phyloP scores from a whole-genome alignment of 2,113 vertebrate genomes.

The Callaeas wilsoni region DNA sequence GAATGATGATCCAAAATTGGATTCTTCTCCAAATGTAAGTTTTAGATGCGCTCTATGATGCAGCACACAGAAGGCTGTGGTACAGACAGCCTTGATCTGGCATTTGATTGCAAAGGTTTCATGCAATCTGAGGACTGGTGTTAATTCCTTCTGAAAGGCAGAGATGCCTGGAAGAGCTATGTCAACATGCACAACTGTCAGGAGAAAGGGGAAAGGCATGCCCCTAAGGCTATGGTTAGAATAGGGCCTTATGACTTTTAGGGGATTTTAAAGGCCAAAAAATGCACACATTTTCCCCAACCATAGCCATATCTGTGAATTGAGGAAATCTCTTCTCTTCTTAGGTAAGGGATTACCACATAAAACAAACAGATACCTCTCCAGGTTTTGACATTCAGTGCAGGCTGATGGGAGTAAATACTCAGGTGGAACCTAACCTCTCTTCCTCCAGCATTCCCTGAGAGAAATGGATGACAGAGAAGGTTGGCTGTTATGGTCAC shows the following conservation, averaged over 20 bases:
- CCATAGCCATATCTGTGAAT: neutral
- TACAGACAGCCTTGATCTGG: neutral
- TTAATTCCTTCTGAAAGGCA: neutral
- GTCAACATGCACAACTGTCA: neutral
- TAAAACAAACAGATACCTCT: neutral
- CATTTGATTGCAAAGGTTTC: neutral
- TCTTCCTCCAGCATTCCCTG: neutral
- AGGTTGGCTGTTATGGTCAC: neutral
- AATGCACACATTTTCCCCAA: neutral
- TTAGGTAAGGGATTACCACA: neutral
- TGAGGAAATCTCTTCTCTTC: neutral
- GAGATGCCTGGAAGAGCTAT: neutral
- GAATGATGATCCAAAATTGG: neutral
- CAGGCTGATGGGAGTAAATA: neutral
- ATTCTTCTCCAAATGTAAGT: neutral
- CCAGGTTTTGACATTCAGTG: neutral
- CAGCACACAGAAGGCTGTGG: neutral
- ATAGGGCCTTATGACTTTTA: neutral
- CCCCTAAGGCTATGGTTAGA: neutral
- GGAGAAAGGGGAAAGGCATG: neutral
- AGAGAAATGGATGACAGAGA: neutral
- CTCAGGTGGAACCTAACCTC: neutral
- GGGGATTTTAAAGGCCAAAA: neutral
- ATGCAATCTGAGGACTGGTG: neutral
- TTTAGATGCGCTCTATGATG: neutral